Conservation (phyloP, 2,888 invertebrate genomes). For the Apodemia duryi region DNA sequence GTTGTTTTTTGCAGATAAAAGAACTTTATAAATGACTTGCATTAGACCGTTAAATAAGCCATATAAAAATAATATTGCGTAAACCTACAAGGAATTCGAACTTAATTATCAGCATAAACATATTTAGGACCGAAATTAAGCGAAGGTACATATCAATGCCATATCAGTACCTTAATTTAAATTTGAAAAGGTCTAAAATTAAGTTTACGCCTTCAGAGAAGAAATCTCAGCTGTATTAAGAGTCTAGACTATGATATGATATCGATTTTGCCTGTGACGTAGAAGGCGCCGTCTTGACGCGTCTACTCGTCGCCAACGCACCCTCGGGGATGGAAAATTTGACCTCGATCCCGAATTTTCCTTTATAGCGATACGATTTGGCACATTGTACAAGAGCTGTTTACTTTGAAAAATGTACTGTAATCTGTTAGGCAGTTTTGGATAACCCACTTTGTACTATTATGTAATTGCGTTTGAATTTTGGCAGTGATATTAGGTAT, state of each 20-base stretch:
- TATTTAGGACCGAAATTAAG: no score
- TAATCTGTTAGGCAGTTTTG: constrained; percentile 20
- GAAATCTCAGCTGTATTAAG: constrained; percentile 7
- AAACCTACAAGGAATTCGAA: no score
- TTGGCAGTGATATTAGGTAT: background rate
- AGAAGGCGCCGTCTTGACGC: constrained; percentile 57
- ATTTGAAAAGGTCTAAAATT: no score
- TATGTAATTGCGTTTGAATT: background rate
- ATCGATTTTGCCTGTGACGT: constrained; percentile 60
- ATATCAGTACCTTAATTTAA: no score
- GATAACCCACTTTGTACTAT: constrained; percentile 8
- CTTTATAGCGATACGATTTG: constrained; percentile 29
- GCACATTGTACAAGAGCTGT: constrained; percentile 25
- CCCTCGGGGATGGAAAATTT: constrained; percentile 52
- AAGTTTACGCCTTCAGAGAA: background rate
- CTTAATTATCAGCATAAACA: no score
- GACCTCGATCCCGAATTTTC: constrained; percentile 49
- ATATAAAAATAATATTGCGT: no score
- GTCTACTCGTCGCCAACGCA: constrained; percentile 59
- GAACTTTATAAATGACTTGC: no score
- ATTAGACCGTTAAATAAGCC: no score
- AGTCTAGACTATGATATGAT: constrained; percentile 28
- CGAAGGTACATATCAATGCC: no score
- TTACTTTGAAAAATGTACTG: constrained; percentile 21
- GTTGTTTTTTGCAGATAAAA: no score